Evolutionary conservation across 2,888 invertebrate species (phyloP).

Genomic region (Danaus chrysippus): DNA sequence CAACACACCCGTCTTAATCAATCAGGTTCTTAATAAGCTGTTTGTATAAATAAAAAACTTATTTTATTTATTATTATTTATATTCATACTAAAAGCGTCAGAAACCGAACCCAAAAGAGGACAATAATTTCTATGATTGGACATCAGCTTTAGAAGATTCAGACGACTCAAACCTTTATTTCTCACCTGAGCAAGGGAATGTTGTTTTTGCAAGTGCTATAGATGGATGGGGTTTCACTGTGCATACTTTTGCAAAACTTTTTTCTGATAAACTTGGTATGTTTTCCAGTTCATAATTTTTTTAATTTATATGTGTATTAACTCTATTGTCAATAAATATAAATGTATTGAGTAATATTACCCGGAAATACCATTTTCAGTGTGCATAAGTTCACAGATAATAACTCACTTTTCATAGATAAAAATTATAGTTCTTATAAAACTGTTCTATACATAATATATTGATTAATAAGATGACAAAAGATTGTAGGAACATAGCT

Average conservation of each 20-base stretch:
- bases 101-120: conserved; percentile 49
- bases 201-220: conserved; percentile 97
- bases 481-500: background rate
- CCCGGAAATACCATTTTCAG: too few relatives aligned
- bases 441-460: too few relatives aligned
- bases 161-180: conserved; percentile 94
- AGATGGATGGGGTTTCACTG: conserved; percentile 93
- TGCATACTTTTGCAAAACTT: conserved; percentile 89
- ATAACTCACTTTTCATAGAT: too few relatives aligned
- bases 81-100: conserved; percentile 41
- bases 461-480: background rate
- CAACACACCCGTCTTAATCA: too few relatives aligned
- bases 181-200: conserved; percentile 95
- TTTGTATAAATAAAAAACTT: background rate
- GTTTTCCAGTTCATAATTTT: conserved; percentile 22
- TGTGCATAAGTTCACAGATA: too few relatives aligned
- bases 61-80: background rate
- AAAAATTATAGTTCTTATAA: too few relatives aligned
- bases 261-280: conserved; percentile 84
- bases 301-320: too few relatives aligned
- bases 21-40: too few relatives aligned
- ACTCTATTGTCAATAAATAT: too few relatives aligned
- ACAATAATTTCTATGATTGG: conserved; percentile 82
- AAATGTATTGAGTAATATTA: too few relatives aligned
- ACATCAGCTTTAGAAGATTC: conserved; percentile 88